Base-by-base conservation (phyloP, 2,888 invertebrate genomes). In the Fragum sueziense region DNA sequence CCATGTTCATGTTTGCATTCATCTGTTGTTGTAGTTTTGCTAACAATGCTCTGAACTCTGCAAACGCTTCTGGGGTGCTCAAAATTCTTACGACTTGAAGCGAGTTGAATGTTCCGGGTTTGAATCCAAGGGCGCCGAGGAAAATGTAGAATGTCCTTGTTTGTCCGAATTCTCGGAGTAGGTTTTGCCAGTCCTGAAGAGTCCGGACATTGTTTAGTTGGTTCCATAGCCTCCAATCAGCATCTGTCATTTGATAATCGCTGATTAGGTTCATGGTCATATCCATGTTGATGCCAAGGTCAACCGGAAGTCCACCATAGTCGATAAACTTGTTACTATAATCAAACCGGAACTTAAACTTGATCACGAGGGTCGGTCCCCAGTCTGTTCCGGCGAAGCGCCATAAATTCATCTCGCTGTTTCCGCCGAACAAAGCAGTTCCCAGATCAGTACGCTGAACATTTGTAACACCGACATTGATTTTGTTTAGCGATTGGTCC, bases 371-470 rank as follows among this genome's bases (percentile, higher is more conserved):
- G 11, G 84, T 78, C 51, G 85, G 78, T 7, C 86, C 83, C 62
- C 87, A 82, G 41, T 88, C 86, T 6, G 84, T 75, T 0, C 81
- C 83, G 2, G 87, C 86, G 31, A 88, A 84, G 1, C 87, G 84
- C 84, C 88, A 87, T 4, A 89, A 57, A 61, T 86, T 87, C 77
- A 89, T 74, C 31, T 79, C 81, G 37, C 89, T 87, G 27, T 74
- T 74, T 2, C 88, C 88, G 33, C 84, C 85, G 67, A 89, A 89
- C 70, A 80, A 85, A 37, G 89, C 90, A 1, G 88, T 86, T 54
- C 89, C 89, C 4, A 85, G 72, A 27, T 84, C 77, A 7, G 87
- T 88, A 54, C 85, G 69, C 51, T 62, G 51, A 7, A 90, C 88
- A 11, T 85, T 82, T 4, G 83, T 78, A 7, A 82, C 74, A 17